Conservation (phyloP, 2,797 vertebrate species). For the Florisuga fusca region DNA sequence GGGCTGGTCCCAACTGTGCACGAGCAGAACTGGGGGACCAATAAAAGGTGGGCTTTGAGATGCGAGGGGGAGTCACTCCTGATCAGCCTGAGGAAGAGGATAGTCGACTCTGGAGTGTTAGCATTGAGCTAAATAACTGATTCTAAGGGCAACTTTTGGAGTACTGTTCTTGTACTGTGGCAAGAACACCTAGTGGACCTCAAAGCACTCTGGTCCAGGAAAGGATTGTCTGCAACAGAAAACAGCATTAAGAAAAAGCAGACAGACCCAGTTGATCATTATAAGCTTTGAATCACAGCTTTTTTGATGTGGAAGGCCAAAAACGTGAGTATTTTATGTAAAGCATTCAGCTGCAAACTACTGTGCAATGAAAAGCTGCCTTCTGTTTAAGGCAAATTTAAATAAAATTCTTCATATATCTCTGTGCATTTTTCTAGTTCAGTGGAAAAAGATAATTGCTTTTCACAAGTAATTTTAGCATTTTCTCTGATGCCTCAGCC, state of each 20-base stretch:
- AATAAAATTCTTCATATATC: neutral
- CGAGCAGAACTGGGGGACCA: too few relatives aligned
- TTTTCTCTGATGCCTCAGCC: conserved; percentile 17
- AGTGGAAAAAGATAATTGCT: conserved; percentile 10
- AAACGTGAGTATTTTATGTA: neutral
- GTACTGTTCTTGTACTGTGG: too few relatives aligned
- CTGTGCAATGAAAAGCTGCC: neutral
- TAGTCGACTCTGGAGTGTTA: too few relatives aligned
- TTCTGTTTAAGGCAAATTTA: neutral
- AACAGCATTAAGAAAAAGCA: neutral
- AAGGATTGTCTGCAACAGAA: too few relatives aligned
- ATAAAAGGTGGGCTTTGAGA: too few relatives aligned
- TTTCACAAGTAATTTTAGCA: neutral
- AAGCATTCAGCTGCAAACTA: neutral
- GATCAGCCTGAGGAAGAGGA: too few relatives aligned
- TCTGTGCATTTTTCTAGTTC: conserved; percentile 10
- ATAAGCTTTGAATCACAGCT: neutral
- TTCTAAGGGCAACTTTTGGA: too few relatives aligned
- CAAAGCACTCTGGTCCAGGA: too few relatives aligned
- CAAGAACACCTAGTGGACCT: too few relatives aligned
- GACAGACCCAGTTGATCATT: neutral
- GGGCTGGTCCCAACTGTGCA: too few relatives aligned
- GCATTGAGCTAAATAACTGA: too few relatives aligned
- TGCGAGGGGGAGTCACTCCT: too few relatives aligned
- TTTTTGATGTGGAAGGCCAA: neutral